These are phyloP conservation scores for Daphoenositta chrysoptera DNA, from an alignment of 2,113 vertebrate species.

Conservation along the genomic window DNA sequence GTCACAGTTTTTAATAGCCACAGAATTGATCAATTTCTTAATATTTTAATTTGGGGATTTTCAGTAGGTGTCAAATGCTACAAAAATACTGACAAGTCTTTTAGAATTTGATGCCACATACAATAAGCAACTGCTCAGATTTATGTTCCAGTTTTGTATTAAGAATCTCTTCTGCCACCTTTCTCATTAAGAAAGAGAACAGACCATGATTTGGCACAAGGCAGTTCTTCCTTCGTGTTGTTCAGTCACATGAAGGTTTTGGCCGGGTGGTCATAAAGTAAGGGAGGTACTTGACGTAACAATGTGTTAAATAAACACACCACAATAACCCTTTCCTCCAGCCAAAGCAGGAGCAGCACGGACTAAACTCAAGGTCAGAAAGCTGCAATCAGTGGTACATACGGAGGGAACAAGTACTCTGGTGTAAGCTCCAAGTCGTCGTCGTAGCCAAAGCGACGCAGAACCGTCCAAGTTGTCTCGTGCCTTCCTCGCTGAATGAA, in stretches of 20 bases:
- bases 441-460: slow-evolving; percentile 93
- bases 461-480: slow-evolving; percentile 96
- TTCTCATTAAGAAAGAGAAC: background rate
- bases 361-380: background rate
- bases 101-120: background rate
- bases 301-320: background rate
- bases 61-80: background rate
- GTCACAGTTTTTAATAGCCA: background rate
- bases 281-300: background rate
- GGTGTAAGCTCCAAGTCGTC: slow-evolving; percentile 95
- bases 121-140: background rate
- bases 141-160: background rate
- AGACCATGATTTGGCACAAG: background rate
- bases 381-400: slow-evolving; percentile 45
- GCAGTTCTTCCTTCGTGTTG: background rate
- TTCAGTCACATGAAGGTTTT: background rate
- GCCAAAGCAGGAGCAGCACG: background rate
- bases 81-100: background rate
- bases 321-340: background rate
- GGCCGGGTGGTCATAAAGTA: background rate
- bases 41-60: background rate
- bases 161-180: background rate
- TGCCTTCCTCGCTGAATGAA: slow-evolving; percentile 98
- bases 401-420: slow-evolving; percentile 95
- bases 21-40: background rate